These are phyloP conservation scores for Sebastes ruberrimus DNA, from an alignment of 2,797 vertebrate species.

Conservation along the genomic window DNA sequence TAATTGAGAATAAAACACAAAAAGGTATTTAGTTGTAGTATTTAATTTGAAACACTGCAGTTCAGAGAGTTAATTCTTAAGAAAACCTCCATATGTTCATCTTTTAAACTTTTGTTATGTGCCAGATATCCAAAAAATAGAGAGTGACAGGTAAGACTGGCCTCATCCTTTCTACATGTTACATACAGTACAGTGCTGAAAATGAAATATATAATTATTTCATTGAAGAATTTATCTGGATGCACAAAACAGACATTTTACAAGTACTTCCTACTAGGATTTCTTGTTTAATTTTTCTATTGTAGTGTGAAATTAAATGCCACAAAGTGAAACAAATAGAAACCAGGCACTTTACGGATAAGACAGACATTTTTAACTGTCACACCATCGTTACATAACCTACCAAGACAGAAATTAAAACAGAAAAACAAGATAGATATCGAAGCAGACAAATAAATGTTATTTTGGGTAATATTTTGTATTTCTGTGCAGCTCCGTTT, in stretches of 20 bases:
- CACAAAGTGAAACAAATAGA: neutral
- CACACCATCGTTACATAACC: neutral
- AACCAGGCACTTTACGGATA: neutral
- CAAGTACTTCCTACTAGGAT: neutral
- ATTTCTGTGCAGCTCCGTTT: neutral
- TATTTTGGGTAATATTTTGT: neutral
- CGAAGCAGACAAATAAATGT: neutral
- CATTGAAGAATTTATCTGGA: neutral
- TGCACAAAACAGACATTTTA: neutral
- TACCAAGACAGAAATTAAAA: neutral
- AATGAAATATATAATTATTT: neutral
- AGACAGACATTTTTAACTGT: neutral
- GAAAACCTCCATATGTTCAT: neutral
- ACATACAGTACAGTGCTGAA: neutral
- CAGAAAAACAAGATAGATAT: neutral
- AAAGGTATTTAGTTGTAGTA: too few relatives aligned
- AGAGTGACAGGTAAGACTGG: fast-evolving
- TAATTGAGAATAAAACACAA: too few relatives aligned
- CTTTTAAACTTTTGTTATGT: neutral
- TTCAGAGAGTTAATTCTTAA: neutral
- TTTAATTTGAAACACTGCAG: neutral
- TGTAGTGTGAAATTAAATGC: neutral
- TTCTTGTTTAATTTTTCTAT: neutral
- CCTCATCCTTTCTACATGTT: neutral
- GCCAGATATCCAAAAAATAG: neutral